A percentile compares a stretch with the other conserved stretches of the same genome.
phyloP scores from a whole-genome alignment of 2,113 vertebrate species.

The Ondatra zibethicus region DNA sequence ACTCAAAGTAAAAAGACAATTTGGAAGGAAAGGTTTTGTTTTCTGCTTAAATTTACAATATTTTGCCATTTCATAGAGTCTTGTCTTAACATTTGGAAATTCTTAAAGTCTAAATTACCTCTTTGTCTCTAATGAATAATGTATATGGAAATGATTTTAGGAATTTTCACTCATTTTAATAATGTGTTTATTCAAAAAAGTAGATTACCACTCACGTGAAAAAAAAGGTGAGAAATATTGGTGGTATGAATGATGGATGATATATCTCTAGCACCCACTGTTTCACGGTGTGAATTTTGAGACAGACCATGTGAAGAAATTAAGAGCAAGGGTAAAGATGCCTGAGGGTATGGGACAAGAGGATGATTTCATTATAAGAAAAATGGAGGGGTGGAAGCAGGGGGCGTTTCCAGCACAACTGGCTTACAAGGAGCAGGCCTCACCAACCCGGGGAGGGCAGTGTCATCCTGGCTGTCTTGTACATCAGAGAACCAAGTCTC shows the following conservation, averaged over 20 bases:
- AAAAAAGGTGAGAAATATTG: not conserved
- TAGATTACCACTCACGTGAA: not conserved
- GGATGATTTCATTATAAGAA: not conserved
- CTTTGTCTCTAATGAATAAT: not conserved
- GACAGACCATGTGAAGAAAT: not conserved
- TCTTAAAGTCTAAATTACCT: not conserved
- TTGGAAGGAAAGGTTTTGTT: not conserved
- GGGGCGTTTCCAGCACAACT: not conserved
- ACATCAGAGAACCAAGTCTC: not conserved
- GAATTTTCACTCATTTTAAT: not conserved
- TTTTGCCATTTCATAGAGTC: not conserved
- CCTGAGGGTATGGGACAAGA: not conserved
- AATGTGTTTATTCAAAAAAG: not conserved
- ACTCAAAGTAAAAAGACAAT: not conserved
- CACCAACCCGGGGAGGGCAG: not conserved
- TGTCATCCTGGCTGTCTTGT: not conserved
- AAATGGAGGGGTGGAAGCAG: not conserved
- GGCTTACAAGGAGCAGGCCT: not conserved
- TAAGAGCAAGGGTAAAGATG: not conserved
- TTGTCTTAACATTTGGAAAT: not conserved
- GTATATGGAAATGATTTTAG: not conserved
- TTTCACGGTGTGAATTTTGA: not conserved
- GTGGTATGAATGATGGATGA: not conserved
- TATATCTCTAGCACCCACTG: not conserved
- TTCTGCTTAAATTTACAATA: constrained; percentile 1